Evolutionary conservation across 1,140 invertebrate genomes (phyloP), one percentile per base, ranked within the genome.

Genomic region (Hirudo medicinalis): DNA sequence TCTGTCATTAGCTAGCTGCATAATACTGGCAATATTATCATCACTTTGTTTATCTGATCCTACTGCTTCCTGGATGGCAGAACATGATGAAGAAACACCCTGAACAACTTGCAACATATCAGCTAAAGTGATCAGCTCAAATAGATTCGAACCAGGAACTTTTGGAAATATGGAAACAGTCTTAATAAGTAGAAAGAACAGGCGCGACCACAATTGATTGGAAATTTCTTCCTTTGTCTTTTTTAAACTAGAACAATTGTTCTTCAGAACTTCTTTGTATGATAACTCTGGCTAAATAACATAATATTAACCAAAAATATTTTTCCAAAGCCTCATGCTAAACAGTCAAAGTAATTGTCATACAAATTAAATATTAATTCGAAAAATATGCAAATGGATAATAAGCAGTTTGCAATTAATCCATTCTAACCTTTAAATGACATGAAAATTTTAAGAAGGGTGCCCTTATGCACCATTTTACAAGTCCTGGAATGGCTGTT

Each of bases 61-160:
- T 49, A 49, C 15, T 49, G 43, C 43, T 49, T 49, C 43, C 15
- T 49, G 4, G 43, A 49, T 5, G 3, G 43, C 43, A 49, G 43
- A 49, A 49, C 15, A 49, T 49, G 43, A 49, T 49, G 43, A 49
- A 25, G n/a, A 54, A 36, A 36, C 27, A 27, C 49, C n/a, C 57
- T 32, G 27, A 53, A 72, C 72, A 55, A 72, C 57, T 25, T 29
- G 25, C n/a, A 53, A 54, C 72, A 72, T 72, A 55, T 72, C 72
- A 17, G 53, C 72, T 27, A 72, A 55, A 17, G 72, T 72, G 27
- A 72, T 70, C 25, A 72, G 53, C 54, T 72, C 72, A 17, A 72
- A 68, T 36, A 69, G 72, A 13, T 36, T 43, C 4, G 72, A 67
- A 4, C 72, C 67, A 57, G 72, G 72, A 19, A 72, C n/a, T 6